A percentile compares a stretch with the other conserved stretches of the same genome.
Conservation (phyloP, 2,888 invertebrate genomes). For the Drosophila rellima region DNA sequence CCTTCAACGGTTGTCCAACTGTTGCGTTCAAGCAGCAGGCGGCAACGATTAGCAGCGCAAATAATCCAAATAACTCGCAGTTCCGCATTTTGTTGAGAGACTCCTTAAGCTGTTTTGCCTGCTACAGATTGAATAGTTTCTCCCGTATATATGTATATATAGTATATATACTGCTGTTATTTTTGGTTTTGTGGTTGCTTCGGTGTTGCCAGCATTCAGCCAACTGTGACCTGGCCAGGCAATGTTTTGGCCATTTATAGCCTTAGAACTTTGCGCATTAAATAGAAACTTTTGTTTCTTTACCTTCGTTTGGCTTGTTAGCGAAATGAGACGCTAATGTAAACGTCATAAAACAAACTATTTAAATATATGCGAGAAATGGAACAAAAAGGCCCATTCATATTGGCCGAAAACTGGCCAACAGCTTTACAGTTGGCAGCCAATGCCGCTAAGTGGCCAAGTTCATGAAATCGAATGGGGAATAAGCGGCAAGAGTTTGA, state of each 20-base stretch:
- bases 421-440: conserved; percentile 29
- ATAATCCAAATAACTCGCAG: conserved; percentile 72
- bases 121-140: conserved; percentile 12
- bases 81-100: conserved; percentile 62
- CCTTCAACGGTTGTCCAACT: conserved; percentile 64
- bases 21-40: conserved; percentile 61
- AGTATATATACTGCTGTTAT: too few species aligned
- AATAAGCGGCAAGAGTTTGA: neutral
- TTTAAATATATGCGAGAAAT: conserved; percentile 77
- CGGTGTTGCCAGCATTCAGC: conserved; percentile 31
- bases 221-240: conserved; percentile 71
- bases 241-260: conserved; percentile 71
- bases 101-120: conserved; percentile 59
- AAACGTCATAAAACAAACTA: conserved; percentile 81
- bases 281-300: conserved; percentile 79
- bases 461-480: conserved; percentile 80
- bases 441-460: conserved; percentile 68
- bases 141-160: too few species aligned
- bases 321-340: conserved; percentile 83
- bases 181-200: conserved; percentile 16
- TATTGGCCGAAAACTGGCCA: conserved; percentile 38
- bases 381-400: conserved; percentile 78
- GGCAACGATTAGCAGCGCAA: conserved; percentile 69
- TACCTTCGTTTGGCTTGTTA: conserved; percentile 62
- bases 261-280: conserved; percentile 77